phyloP scores from a whole-genome alignment of 2,888 invertebrate species.

The Chaitophorus viminalis region DNA sequence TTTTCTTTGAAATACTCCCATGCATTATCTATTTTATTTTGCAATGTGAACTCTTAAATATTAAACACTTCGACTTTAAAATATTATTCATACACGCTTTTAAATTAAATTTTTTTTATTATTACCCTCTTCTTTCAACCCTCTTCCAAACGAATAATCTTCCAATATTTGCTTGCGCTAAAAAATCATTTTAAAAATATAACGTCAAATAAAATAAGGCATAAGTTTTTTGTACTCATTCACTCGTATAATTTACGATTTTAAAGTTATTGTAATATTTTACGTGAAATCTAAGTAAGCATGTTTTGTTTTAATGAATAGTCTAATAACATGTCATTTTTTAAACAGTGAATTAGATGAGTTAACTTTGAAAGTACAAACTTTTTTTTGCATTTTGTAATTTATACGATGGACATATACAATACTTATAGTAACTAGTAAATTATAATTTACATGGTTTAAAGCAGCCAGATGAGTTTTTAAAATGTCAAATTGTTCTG shows the following conservation, averaged over 20 bases:
- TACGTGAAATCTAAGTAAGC: neutral
- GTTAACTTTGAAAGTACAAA: no score
- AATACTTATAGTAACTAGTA: neutral
- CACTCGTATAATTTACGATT: neutral
- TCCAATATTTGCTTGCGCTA: neutral
- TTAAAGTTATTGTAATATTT: neutral
- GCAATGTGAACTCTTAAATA: neutral
- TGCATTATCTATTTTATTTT: neutral
- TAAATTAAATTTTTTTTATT: neutral
- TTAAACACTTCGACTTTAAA: neutral
- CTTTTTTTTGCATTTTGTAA: neutral
- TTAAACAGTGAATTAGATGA: no score
- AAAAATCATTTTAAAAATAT: neutral
- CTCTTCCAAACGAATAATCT: neutral
- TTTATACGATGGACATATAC: neutral
- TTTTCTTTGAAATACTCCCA: neutral
- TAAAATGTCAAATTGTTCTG: conserved; percentile 1
- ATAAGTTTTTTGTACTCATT: neutral
- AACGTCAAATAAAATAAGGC: neutral
- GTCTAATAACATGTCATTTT: no score
- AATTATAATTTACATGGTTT: conserved; percentile 25
- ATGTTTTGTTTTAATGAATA: no score
- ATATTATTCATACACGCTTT: neutral
- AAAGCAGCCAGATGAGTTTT: neutral
- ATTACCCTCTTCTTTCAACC: conserved; percentile 8